Evolutionary conservation across 2,888 invertebrate genomes (phyloP).

Genomic region (Meloe dianella): DNA sequence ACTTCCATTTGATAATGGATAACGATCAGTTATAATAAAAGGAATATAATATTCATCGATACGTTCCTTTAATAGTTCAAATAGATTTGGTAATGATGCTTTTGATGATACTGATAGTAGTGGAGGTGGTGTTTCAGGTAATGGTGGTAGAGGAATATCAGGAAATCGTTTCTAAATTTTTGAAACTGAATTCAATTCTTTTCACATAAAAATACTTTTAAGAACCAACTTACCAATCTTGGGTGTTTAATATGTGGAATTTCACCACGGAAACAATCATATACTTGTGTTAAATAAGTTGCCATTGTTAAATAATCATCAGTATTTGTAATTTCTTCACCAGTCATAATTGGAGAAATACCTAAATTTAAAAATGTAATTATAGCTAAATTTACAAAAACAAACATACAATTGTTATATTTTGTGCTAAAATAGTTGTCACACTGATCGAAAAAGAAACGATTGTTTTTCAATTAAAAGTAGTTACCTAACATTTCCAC

Average conservation of each 20-base stretch:
- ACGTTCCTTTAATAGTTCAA: neutral
- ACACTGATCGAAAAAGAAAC: no score
- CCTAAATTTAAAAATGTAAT: slow-evolving; percentile 54
- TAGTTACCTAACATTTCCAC: no score
- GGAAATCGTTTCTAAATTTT: neutral
- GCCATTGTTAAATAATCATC: slow-evolving; percentile 78
- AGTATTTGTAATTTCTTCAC: slow-evolving; percentile 75
- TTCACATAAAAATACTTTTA: neutral
- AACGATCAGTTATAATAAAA: neutral
- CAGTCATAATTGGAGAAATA: slow-evolving; percentile 73
- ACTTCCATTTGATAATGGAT: neutral
- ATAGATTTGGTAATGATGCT: neutral
- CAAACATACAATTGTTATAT: neutral
- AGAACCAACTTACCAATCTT: slow-evolving; percentile 65
- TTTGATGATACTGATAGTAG: neutral
- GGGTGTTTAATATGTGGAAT: slow-evolving; percentile 82
- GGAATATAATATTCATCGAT: neutral
- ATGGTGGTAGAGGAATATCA: slow-evolving; percentile 10
- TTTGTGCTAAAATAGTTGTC: no score
- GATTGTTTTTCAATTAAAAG: no score
- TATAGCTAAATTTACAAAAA: no score
- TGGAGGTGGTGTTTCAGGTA: slow-evolving; percentile 2
- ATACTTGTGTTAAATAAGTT: slow-evolving; percentile 86
- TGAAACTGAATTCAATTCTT: neutral
- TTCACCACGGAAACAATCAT: slow-evolving; percentile 89